Evolutionary conservation across 2,797 vertebrate genomes (phyloP), one percentile per base, ranked within the genome.

Genomic region (Sebastes goodei): DNA sequence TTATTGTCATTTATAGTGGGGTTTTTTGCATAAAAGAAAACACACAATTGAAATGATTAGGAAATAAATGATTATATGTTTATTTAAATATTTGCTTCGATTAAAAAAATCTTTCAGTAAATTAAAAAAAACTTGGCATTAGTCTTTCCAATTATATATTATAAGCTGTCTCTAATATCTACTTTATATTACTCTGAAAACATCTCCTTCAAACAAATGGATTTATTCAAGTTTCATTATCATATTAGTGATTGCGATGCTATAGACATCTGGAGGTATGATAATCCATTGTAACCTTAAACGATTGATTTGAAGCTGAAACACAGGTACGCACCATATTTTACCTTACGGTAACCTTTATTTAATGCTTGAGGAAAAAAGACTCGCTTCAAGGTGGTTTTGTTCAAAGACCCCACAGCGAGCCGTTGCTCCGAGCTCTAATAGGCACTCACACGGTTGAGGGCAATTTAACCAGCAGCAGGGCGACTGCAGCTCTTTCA

Each of bases 381-480:
- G 0, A 33, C 17, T 67, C 1, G 49, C 64, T 84, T 78, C 55
- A 82, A 53, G 30, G 49, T 62, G 61, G 14, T 76, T 68, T 53
- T 67, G 42, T 65, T 85, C 17, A n/a, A 80, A 83, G 71, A n/a
- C 49, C 38, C 25, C 33, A 55, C 56, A 21, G 42, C 15, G 10
- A 80, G 69, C 56, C 1, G 10, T 68, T 66, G 30, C 70, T 74
- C 62, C 21, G 2, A 80, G 66, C 67, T 78, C 52, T 80, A 63
- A 76, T n/a, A 35, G 62, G 17, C 49, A 4, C 73, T 74, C 35
- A 38, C 42, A 52, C 29, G 46, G 52, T 69, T 52, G 56, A 29
- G 27, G 73, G n/a, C 32, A 46, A 85, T 59, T 61, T 27, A 74
- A 12, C 32, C 55, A 71, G 71, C 55, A 80, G 55, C 64, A 35